Evolutionary conservation across 2,113 vertebrate species (phyloP).

Genomic region (Harpagus bidentatus): DNA sequence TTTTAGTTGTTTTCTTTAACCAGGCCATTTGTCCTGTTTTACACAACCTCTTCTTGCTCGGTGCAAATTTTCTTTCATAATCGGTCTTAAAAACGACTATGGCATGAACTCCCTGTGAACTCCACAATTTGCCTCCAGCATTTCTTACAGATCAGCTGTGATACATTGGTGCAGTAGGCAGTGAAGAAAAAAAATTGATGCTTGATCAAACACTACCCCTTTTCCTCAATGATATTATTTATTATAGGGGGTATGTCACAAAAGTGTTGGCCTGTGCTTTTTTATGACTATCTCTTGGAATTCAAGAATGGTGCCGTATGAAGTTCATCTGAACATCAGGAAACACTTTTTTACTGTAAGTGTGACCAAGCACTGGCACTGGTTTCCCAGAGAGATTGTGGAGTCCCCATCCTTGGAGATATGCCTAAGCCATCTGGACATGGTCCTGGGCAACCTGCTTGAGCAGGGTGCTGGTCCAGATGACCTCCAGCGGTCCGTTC

Average conservation of each 20-base stretch:
- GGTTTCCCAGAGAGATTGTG: background rate
- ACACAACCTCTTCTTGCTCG: background rate
- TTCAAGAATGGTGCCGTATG: background rate
- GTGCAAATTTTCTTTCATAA: background rate
- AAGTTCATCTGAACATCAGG: background rate
- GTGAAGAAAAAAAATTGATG: background rate
- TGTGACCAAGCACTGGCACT: background rate
- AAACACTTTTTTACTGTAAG: background rate
- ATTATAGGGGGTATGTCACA: background rate
- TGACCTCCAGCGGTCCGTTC: background rate
- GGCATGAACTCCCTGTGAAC: constrained; percentile 30
- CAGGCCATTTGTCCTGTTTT: background rate
- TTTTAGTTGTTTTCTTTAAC: background rate
- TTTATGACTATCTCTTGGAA: background rate
- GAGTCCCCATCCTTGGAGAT: background rate
- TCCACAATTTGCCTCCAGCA: background rate
- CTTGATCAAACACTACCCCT: background rate
- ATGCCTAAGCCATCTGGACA: background rate
- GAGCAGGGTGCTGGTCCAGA: background rate
- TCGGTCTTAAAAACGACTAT: background rate
- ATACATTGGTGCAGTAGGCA: background rate
- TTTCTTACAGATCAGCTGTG: background rate
- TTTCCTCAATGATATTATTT: background rate
- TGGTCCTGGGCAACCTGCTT: background rate
- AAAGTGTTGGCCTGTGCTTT: background rate